Evolutionary conservation across 2,888 invertebrate species (phyloP).

Genomic region (Agonopterix arenella): DNA sequence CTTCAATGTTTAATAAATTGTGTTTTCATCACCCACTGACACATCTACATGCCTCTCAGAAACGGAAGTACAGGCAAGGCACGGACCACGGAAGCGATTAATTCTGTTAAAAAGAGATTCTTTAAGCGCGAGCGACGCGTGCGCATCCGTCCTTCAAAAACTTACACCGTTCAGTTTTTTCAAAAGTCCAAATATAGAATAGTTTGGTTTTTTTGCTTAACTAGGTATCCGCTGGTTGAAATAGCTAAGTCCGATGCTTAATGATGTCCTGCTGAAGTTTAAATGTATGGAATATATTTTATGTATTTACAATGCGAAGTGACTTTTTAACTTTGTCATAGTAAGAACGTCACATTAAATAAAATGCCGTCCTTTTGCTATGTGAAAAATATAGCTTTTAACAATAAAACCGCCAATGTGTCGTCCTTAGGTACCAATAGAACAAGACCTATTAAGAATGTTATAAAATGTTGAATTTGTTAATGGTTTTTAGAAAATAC

Average conservation of each 20-base stretch:
- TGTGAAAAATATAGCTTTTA: too few species aligned
- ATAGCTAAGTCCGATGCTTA: constrained; percentile 43
- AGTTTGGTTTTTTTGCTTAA: constrained; percentile 18
- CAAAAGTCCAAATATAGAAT: constrained; percentile 28
- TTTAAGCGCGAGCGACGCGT: constrained; percentile 40
- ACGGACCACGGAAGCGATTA: constrained; percentile 50
- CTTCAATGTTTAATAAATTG: too few species aligned
- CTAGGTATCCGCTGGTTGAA: constrained; percentile 26
- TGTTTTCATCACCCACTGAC: too few species aligned
- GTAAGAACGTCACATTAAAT: too few species aligned
- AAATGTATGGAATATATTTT: constrained; percentile 22
- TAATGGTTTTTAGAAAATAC: too few species aligned
- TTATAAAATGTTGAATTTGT: too few species aligned
- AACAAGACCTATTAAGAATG: too few species aligned
- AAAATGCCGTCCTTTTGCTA: too few species aligned
- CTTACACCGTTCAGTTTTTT: constrained; percentile 30
- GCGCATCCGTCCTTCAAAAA: constrained; percentile 31
- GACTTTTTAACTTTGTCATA: too few species aligned
- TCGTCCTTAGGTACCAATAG: too few species aligned
- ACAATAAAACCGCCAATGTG: too few species aligned
- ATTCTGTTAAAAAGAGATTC: constrained; percentile 46
- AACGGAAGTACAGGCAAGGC: constrained; percentile 5
- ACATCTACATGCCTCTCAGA: not conserved
- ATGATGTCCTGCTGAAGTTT: constrained; percentile 46
- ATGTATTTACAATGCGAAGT: too few species aligned